phyloP scores from a whole-genome alignment of 2,113 vertebrate genomes.

The Corvus hawaiiensis region DNA sequence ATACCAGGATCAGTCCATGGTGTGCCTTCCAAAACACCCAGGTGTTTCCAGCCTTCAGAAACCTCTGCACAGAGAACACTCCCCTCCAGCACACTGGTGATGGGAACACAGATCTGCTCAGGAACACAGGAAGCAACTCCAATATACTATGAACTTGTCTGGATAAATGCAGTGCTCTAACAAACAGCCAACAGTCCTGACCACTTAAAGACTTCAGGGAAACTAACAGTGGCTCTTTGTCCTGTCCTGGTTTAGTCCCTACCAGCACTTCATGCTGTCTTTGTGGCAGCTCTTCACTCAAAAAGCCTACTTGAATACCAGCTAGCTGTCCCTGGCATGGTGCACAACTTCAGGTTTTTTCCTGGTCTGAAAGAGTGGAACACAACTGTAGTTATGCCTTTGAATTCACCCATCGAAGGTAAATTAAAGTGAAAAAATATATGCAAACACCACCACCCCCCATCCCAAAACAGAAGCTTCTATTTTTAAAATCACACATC shows the following conservation, averaged over 20 bases:
- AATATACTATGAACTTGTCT: fast-evolving
- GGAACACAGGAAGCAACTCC: not conserved
- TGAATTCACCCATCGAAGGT: not conserved
- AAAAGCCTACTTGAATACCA: not conserved
- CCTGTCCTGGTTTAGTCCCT: not conserved
- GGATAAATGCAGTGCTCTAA: not conserved
- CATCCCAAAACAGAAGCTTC: not conserved
- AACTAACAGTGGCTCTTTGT: not conserved
- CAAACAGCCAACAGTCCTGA: not conserved
- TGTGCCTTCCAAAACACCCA: not conserved
- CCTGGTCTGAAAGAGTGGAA: not conserved
- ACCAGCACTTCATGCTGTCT: not conserved
- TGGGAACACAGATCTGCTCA: not conserved
- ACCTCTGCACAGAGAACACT: not conserved
- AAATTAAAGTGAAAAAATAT: not conserved
- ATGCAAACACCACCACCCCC: not conserved
- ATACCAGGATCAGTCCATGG: fast-evolving
- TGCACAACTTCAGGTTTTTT: not conserved
- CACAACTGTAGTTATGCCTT: not conserved
- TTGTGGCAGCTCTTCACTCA: not conserved
- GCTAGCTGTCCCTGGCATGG: fast-evolving
- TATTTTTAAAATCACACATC: not conserved
- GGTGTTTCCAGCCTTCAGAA: not conserved
- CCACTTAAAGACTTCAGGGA: not conserved
- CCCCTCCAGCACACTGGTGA: not conserved